phyloP scores from a whole-genome alignment of 2,113 vertebrate species.

The Asarcornis scutulata region DNA sequence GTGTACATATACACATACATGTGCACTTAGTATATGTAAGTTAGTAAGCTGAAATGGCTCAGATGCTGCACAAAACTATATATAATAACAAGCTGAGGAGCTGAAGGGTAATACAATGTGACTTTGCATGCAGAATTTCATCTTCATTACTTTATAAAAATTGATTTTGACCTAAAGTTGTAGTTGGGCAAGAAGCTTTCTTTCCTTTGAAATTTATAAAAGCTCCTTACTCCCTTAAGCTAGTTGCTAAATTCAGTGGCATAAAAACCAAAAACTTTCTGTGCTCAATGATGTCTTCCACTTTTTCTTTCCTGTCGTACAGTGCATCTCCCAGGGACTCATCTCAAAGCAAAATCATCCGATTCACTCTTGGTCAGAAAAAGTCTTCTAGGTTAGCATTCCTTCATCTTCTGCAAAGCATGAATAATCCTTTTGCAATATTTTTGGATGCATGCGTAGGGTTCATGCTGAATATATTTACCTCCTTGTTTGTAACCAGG shows the following conservation, averaged over 20 bases:
- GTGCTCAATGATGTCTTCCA: conserved; percentile 74
- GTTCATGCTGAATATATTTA: not conserved
- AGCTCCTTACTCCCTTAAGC: not conserved
- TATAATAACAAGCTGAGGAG: not conserved
- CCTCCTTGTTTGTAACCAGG: conserved; percentile 7
- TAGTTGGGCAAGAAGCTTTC: not conserved
- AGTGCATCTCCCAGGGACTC: conserved; percentile 89
- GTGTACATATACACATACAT: not conserved
- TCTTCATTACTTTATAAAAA: not conserved
- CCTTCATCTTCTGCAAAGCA: conserved; percentile 76
- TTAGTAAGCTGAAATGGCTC: not conserved
- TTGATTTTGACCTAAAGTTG: not conserved
- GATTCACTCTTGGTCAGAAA: conserved; percentile 97
- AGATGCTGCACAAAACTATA: not conserved
- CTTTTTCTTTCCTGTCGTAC: conserved; percentile 78
- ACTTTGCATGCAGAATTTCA: not conserved
- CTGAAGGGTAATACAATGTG: not conserved
- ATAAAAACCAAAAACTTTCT: not conserved
- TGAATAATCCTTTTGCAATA: conserved; percentile 63
- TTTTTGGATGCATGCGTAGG: conserved; percentile 63
- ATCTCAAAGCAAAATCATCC: conserved; percentile 97
- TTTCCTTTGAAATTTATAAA: not conserved
- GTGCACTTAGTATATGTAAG: not conserved
- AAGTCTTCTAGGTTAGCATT: conserved; percentile 96
- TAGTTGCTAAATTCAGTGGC: not conserved